Evolutionary conservation across 2,113 vertebrate species (phyloP).

Genomic region (Dromaius novaehollandiae): DNA sequence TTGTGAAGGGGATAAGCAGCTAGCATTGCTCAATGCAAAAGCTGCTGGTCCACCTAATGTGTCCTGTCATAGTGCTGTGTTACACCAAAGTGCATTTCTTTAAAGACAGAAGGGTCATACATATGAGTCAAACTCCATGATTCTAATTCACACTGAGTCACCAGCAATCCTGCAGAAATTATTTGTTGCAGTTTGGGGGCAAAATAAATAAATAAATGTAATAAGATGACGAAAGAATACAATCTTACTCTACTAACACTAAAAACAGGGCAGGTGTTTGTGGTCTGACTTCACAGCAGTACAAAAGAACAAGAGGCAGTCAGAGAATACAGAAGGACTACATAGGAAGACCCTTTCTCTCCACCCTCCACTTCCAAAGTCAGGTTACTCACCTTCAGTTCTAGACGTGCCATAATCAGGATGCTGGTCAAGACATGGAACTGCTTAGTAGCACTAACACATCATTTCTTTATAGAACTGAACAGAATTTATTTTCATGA

Average conservation of each 20-base stretch:
- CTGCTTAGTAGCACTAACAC: background rate
- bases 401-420: background rate
- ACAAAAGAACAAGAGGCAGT: background rate
- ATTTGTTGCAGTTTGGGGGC: too few relatives aligned
- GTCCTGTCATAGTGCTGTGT: background rate
- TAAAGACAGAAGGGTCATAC: background rate
- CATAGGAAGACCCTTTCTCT: background rate
- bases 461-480: background rate
- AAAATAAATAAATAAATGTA: background rate
- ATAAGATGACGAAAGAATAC: too few relatives aligned
- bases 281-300: background rate
- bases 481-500: background rate
- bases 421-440: background rate
- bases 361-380: background rate
- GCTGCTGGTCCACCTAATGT: background rate
- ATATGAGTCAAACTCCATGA: background rate
- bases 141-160: background rate
- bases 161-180: background rate
- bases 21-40: background rate
- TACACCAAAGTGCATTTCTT: background rate
- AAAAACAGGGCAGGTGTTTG: background rate
- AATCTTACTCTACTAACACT: background rate
- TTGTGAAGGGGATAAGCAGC: background rate
- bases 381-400: too few relatives aligned
- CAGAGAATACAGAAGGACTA: background rate